A percentile compares a stretch with the other conserved stretches of the same genome.
phyloP scores from a whole-genome alignment of 2,888 invertebrate genomes.

The Zelleria hepariella region DNA sequence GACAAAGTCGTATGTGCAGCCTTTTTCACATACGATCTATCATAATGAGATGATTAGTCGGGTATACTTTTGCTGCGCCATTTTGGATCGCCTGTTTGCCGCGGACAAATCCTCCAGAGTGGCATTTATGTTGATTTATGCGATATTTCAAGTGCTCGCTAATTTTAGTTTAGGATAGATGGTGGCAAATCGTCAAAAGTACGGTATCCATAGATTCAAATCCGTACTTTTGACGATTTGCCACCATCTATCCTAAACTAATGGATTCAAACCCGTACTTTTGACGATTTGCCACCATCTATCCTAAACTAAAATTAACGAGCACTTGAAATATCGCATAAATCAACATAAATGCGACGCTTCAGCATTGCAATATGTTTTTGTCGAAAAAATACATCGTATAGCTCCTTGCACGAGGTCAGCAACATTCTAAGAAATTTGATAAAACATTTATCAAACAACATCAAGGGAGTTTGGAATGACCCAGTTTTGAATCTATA shows the following conservation, averaged over 20 bases:
- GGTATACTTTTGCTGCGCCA: conserved; percentile 13
- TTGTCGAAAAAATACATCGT: too few species aligned
- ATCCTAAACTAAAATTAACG: neutral
- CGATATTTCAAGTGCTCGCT: conserved; percentile 4
- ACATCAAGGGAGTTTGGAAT: too few species aligned
- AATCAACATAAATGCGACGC: conserved; percentile 2
- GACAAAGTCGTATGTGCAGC: conserved; percentile 4
- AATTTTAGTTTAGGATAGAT: neutral
- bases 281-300: neutral
- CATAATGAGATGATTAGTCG: conserved; percentile 16
- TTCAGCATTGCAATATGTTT: too few species aligned
- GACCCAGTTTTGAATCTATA: too few species aligned
- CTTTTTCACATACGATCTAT: conserved; percentile 14
- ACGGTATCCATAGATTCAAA: too few species aligned
- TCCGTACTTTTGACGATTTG: neutral
- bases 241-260: neutral
- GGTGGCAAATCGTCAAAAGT: neutral
- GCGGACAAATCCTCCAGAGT: conserved; percentile 7
- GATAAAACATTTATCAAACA: too few species aligned
- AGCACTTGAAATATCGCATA: conserved; percentile 7
- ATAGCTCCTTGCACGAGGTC: too few species aligned
- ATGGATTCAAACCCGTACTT: too few species aligned
- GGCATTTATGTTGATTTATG: conserved; percentile 6
- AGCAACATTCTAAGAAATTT: too few species aligned
- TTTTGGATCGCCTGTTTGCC: conserved; percentile 11